A percentile compares a stretch with the other conserved stretches of the same genome.
These are phyloP conservation scores for Ips nitidus DNA, from an alignment of 1,140 invertebrate species.

Conservation along the genomic window DNA sequence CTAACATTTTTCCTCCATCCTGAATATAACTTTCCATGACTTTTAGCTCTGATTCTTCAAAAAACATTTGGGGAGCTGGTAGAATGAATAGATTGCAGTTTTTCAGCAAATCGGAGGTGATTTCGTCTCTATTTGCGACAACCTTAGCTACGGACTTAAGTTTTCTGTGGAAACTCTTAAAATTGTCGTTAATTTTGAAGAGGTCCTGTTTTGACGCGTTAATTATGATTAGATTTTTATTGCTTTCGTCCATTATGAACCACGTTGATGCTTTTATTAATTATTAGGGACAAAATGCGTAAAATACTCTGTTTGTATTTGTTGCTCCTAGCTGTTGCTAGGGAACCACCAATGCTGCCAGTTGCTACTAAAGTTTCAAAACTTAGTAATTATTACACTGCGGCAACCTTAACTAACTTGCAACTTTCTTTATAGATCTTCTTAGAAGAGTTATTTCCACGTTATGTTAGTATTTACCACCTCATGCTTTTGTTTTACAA, in stretches of 20 bases:
- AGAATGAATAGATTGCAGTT: slow-evolving; percentile 82
- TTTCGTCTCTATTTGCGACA: slow-evolving; percentile 75
- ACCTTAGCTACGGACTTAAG: slow-evolving; percentile 85
- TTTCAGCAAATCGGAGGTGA: slow-evolving; percentile 71
- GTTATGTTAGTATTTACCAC: too few relatives aligned
- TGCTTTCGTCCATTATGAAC: slow-evolving; percentile 31
- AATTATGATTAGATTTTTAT: slow-evolving; percentile 73
- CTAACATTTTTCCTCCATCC: slow-evolving; percentile 81
- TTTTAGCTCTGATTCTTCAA: slow-evolving; percentile 83
- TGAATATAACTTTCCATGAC: slow-evolving; percentile 76
- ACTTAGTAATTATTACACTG: too few relatives aligned
- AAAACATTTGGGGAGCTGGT: slow-evolving; percentile 84
- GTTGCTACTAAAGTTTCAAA: not conserved
- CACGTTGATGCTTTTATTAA: too few relatives aligned
- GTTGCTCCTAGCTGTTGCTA: not conserved
- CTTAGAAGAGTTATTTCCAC: too few relatives aligned
- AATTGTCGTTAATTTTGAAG: slow-evolving; percentile 85
- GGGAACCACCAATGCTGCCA: not conserved
- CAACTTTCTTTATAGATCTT: too few relatives aligned
- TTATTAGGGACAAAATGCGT: not conserved
- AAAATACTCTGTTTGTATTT: slow-evolving; percentile 22
- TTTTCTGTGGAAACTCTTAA: slow-evolving; percentile 84
- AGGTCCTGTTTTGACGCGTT: slow-evolving; percentile 89
- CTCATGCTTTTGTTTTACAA: too few relatives aligned
- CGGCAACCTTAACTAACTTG: too few relatives aligned